These are phyloP conservation scores for Alligator mississippiensis DNA, from an alignment of 2,113 vertebrate genomes.

Conservation along the genomic window DNA sequence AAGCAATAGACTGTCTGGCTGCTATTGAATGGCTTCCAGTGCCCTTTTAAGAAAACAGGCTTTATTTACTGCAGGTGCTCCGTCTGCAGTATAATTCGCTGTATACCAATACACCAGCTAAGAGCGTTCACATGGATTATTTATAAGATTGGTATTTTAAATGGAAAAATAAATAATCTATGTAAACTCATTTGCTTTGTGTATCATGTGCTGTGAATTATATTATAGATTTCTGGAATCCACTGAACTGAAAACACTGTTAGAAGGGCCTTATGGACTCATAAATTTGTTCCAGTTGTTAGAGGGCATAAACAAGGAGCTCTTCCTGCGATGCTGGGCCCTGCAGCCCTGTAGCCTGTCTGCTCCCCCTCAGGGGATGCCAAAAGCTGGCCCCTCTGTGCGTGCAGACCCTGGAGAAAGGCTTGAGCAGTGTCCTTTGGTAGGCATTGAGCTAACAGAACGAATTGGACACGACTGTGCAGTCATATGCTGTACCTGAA, in stretches of 20 bases:
- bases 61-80: neutral
- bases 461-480: neutral
- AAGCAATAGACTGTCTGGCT: neutral
- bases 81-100: neutral
- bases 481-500: neutral
- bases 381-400: neutral
- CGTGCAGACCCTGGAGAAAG: neutral
- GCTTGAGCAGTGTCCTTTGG: neutral
- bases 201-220: neutral
- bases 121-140: neutral
- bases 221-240: neutral
- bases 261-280: neutral
- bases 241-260: neutral
- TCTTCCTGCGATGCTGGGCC: neutral
- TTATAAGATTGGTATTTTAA: slow-evolving; percentile 1
- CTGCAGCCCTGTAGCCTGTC: neutral
- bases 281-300: neutral
- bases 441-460: neutral
- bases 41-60: neutral
- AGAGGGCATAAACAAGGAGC: neutral
- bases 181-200: neutral
- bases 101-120: neutral
- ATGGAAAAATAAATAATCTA: neutral
- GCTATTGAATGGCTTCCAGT: neutral
- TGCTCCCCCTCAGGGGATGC: neutral